phyloP scores from a whole-genome alignment of 2,888 invertebrate species.

The Xestia sexstrigata region DNA sequence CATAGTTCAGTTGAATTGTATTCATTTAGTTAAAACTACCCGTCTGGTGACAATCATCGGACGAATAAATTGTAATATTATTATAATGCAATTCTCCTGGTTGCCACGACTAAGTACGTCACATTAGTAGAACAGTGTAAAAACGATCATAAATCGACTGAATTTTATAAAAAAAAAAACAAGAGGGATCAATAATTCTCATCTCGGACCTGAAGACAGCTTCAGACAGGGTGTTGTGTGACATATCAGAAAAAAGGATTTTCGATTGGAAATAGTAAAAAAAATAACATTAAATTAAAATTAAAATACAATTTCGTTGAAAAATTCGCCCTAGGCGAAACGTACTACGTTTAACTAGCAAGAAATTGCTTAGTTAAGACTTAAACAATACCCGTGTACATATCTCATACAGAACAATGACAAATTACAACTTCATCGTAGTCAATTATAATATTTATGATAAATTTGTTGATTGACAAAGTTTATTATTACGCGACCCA shows the following conservation, averaged over 20 bases:
- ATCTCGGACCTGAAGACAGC: conserved; percentile 79
- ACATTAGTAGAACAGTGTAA: conserved; percentile 58
- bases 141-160: conserved; percentile 76
- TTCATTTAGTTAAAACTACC: conserved; percentile 24
- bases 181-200: conserved; percentile 84
- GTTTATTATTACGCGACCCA: conserved; percentile 77
- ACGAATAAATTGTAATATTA: conserved; percentile 29
- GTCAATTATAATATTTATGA: conserved; percentile 61
- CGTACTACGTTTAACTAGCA: conserved; percentile 39
- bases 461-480: conserved; percentile 38
- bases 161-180: conserved; percentile 73
- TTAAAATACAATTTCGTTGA: conserved; percentile 35
- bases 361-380: conserved; percentile 42
- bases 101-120: conserved; percentile 60
- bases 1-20: conserved; percentile 28
- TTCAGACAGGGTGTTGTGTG: conserved; percentile 85
- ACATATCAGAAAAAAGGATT: conserved; percentile 83
- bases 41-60: conserved; percentile 20
- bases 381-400: conserved; percentile 66
- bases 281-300: conserved; percentile 42
- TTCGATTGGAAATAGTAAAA: conserved; percentile 66
- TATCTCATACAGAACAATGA: conserved; percentile 68
- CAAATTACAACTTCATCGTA: conserved; percentile 65
- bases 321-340: conserved; percentile 54
- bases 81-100: conserved; percentile 54